These are phyloP conservation scores for Hyla sarda DNA, from an alignment of 2,113 vertebrate genomes.

Conservation along the genomic window DNA sequence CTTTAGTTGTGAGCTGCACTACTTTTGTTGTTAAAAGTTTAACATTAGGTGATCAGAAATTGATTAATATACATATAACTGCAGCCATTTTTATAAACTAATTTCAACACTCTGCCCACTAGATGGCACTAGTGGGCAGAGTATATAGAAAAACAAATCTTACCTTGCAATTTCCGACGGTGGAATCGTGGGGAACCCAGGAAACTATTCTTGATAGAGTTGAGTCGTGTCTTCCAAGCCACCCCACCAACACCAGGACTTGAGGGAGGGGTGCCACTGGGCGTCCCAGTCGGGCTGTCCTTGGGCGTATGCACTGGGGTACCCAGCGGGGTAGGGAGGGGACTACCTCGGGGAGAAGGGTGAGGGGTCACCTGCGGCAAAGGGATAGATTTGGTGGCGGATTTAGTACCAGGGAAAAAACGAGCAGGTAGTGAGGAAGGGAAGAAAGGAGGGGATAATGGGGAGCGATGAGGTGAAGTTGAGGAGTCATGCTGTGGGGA, in stretches of 20 bases:
- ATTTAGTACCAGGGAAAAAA: constrained; percentile 74
- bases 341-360: constrained; percentile 80
- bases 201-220: constrained; percentile 93
- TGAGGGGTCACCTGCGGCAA: constrained; percentile 86
- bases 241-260: constrained; percentile 88
- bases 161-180: constrained; percentile 91
- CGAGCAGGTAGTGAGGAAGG: constrained; percentile 82
- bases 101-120: background rate
- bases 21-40: too few species aligned
- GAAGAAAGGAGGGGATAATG: constrained; percentile 79
- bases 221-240: constrained; percentile 91
- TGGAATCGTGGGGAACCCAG: constrained; percentile 91
- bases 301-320: constrained; percentile 83
- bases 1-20: too few species aligned
- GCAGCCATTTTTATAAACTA: background rate
- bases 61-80: background rate
- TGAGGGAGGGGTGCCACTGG: constrained; percentile 83
- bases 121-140: constrained; percentile 43
- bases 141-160: constrained; percentile 48
- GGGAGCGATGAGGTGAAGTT: constrained; percentile 59
- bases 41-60: background rate
- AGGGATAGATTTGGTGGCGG: constrained; percentile 75
- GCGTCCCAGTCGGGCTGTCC: constrained; percentile 79
- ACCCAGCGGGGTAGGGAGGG: constrained; percentile 82
- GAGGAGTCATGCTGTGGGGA: constrained; percentile 56